Evolutionary conservation across 1,140 invertebrate genomes (phyloP).

Genomic region (Thaumetopoea pityocampa): DNA sequence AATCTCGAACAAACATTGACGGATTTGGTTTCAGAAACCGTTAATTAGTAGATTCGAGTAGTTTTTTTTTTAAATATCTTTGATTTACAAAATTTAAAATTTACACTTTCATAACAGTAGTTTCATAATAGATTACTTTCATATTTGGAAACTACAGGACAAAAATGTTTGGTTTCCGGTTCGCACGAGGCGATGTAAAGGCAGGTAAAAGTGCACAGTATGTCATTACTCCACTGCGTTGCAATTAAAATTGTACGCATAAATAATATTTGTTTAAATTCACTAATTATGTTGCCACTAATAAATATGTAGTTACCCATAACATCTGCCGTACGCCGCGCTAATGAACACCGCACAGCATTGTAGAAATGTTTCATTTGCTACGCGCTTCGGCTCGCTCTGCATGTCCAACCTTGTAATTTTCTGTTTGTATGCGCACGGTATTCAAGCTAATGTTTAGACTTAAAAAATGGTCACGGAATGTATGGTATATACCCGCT

Average conservation of each 20-base stretch:
- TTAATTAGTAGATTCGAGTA: too few species aligned
- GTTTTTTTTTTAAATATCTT: too few species aligned
- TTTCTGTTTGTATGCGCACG: constrained; percentile 54
- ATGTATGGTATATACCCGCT: constrained; percentile 1
- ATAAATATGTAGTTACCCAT: constrained; percentile 68
- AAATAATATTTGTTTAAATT: constrained; percentile 72
- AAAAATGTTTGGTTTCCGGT: constrained; percentile 24
- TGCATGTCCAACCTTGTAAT: constrained; percentile 42
- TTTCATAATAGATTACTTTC: too few species aligned
- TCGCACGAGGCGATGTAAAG: constrained; percentile 7
- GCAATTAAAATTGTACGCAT: constrained; percentile 66
- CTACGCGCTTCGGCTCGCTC: constrained; percentile 30
- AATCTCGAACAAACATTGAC: too few species aligned
- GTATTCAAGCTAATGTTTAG: constrained; percentile 24
- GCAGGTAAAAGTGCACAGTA: constrained; percentile 14
- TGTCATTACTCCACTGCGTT: constrained; percentile 41
- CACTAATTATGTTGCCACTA: constrained; percentile 63
- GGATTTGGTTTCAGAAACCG: too few species aligned
- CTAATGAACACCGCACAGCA: constrained; percentile 43
- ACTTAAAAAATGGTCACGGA: constrained; percentile 6
- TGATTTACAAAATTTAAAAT: too few species aligned
- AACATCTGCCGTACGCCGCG: constrained; percentile 60
- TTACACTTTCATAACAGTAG: too few species aligned
- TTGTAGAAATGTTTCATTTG: constrained; percentile 58
- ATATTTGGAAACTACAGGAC: constrained; percentile 4